Percentiles rank a stretch among this genome's conserved stretches.
Conservation (phyloP, 1,140 invertebrate genomes). For the Atta colombica region DNA sequence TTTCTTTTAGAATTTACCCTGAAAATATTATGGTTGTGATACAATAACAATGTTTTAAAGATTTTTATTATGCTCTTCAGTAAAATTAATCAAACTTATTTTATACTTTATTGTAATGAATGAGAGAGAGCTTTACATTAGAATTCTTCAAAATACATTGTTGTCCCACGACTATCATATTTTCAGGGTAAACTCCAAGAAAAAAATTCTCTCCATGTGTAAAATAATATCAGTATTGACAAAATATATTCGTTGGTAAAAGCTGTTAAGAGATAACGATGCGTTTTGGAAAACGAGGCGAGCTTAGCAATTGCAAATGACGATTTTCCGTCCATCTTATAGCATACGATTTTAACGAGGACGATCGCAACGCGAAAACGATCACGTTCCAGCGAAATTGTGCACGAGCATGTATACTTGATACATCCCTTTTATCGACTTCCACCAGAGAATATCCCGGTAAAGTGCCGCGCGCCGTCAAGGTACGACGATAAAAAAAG, state of each 20-base stretch:
- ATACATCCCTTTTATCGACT: slow-evolving; percentile 32
- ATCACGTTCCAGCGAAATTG: slow-evolving; percentile 37
- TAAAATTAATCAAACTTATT: too few species aligned
- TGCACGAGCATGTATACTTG: neutral
- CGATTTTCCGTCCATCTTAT: slow-evolving; percentile 53
- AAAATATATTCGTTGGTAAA: neutral
- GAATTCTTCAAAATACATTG: too few species aligned
- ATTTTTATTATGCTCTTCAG: too few species aligned
- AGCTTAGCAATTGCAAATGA: slow-evolving; percentile 43
- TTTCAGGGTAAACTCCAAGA: too few species aligned
- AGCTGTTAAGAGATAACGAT: slow-evolving; percentile 4
- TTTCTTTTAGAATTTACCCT: too few species aligned
- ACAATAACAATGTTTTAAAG: too few species aligned
- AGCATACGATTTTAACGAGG: slow-evolving; percentile 41
- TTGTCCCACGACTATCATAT: too few species aligned
- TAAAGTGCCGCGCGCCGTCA: slow-evolving; percentile 25
- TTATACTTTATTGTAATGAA: too few species aligned
- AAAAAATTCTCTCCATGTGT: neutral
- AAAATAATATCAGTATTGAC: neutral
- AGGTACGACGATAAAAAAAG: slow-evolving; percentile 49
- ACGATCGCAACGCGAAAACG: slow-evolving; percentile 23
- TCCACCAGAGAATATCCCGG: slow-evolving; percentile 32
- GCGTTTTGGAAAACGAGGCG: slow-evolving; percentile 18
- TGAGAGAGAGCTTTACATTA: too few species aligned
- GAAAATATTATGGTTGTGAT: too few species aligned